These are phyloP conservation scores for Brachyalestes nurse DNA, from an alignment of 2,797 vertebrate species.

Conservation along the genomic window DNA sequence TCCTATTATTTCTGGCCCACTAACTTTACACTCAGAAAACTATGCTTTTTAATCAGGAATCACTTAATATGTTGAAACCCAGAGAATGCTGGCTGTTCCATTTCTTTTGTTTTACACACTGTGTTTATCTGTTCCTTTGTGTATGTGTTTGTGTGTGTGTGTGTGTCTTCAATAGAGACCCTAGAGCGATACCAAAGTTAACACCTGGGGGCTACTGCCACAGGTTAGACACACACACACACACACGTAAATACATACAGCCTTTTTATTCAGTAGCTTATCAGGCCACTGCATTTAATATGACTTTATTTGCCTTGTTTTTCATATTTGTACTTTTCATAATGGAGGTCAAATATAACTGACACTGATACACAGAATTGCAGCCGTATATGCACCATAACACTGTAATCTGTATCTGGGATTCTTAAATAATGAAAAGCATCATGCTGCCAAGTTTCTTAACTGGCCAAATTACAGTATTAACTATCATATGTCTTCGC, in stretches of 20 bases:
- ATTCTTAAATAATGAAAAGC: not conserved
- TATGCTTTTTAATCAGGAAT: not conserved
- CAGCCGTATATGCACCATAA: not conserved
- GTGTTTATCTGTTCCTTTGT: slow-evolving; percentile 47
- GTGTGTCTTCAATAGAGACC: slow-evolving; percentile 66
- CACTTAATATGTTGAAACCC: not conserved
- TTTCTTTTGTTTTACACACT: not conserved
- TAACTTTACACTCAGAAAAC: slow-evolving; percentile 1
- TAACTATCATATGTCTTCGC: not conserved
- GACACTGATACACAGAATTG: not conserved
- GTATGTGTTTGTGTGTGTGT: slow-evolving; percentile 62
- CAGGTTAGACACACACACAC: slow-evolving; percentile 31
- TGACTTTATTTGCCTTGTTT: not conserved
- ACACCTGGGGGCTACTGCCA: slow-evolving; percentile 56
- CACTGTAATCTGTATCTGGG: not conserved
- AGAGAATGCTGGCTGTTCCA: not conserved
- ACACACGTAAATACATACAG: slow-evolving; percentile 60
- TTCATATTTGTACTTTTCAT: not conserved
- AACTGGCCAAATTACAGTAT: slow-evolving; percentile 1
- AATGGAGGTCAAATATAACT: not conserved
- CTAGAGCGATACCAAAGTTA: slow-evolving; percentile 80
- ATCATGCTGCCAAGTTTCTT: slow-evolving; percentile 1
- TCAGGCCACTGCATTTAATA: not conserved
- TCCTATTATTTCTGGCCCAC: slow-evolving; percentile 14
- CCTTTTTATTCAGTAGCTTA: slow-evolving; percentile 10